Evolutionary conservation across 2,888 invertebrate species (phyloP), one percentile per base, ranked within the genome.

Genomic region (Willowsia nigromaculata): DNA sequence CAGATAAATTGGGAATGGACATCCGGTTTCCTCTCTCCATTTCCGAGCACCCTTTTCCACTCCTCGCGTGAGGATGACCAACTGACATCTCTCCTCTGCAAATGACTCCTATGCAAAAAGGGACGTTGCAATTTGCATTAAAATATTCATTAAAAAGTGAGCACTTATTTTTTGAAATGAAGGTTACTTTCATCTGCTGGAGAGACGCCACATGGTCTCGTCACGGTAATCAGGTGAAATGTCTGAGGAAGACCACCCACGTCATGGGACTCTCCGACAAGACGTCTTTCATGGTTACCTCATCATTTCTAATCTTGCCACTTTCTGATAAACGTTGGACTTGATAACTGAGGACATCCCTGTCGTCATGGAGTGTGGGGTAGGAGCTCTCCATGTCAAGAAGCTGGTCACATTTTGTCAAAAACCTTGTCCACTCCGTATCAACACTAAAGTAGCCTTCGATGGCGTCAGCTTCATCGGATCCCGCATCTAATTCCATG

Each of bases 171-270:
- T n/a, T n/a, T n/a, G n/a, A n/a, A n/a, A n/a, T n/a, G n/a, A n/a
- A n/a, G n/a, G n/a, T 25, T 68, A 87, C 80, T 7, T 18, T n/a
- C 11, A 27, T 82, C 68, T 90, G 88, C 59, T 88, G 90, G 1
- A 93, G 68, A 53, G 91, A 85, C 59, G 91, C 90, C 89, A 93
- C 91, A 90, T 93, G 93, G 59, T 91, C 92, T 13, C 93, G 93
- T 93, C 93, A 93, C n/a, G 93, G 93, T n/a, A 92, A 90, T 93
- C 93, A 93, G 47, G 93, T 90, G 90, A 93, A 93, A 85, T 93
- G 93, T 50, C 93, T 88, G 37, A 93, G 92, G 11, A 93, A 91
- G n/a, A 93, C 91, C 9, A 93, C 68, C 88, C 93, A 91, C 22
- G 91, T 88, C 62, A 43, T 80, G 7, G 83, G 76, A 18, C 33